A percentile compares a stretch with the other conserved stretches of the same genome.
Evolutionary conservation across 2,113 vertebrate genomes (phyloP).

Genomic region (Capra hircus): DNA sequence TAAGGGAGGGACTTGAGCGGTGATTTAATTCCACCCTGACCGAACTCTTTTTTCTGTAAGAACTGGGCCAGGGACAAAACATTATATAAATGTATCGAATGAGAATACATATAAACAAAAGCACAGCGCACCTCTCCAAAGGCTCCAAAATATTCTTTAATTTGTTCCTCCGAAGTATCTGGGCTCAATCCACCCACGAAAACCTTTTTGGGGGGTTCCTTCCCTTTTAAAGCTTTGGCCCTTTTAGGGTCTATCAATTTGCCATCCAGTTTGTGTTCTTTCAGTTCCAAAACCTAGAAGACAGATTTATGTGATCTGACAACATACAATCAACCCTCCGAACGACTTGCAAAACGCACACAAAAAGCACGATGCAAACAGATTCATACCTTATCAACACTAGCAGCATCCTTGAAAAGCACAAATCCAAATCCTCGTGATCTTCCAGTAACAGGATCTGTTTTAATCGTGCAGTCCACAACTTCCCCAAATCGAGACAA

Average conservation of each 20-base stretch:
- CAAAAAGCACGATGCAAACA: neutral
- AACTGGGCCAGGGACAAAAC: neutral
- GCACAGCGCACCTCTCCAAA: conserved; percentile 85
- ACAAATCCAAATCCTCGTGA: conserved; percentile 92
- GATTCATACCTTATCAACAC: conserved; percentile 86
- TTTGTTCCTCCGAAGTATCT: conserved; percentile 90
- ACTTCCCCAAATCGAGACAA: conserved; percentile 91
- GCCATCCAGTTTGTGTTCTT: conserved; percentile 91
- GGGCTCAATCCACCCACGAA: conserved; percentile 92
- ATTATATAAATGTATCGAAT: neutral
- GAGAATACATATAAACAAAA: neutral
- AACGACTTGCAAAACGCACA: neutral
- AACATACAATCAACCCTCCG: neutral
- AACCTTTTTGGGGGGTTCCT: conserved; percentile 91
- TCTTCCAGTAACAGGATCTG: conserved; percentile 88
- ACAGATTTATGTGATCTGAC: conserved; percentile 7
- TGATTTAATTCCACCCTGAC: neutral
- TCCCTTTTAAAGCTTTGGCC: conserved; percentile 90
- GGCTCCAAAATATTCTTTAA: conserved; percentile 90
- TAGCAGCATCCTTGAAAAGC: conserved; percentile 90
- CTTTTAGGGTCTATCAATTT: conserved; percentile 92
- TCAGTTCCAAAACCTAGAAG: conserved; percentile 88
- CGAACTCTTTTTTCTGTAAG: neutral
- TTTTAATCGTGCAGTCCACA: conserved; percentile 92
- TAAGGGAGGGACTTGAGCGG: fast-evolving